These are phyloP conservation scores for Phymatocera aterrima DNA, from an alignment of 2,888 invertebrate genomes.

Conservation along the genomic window DNA sequence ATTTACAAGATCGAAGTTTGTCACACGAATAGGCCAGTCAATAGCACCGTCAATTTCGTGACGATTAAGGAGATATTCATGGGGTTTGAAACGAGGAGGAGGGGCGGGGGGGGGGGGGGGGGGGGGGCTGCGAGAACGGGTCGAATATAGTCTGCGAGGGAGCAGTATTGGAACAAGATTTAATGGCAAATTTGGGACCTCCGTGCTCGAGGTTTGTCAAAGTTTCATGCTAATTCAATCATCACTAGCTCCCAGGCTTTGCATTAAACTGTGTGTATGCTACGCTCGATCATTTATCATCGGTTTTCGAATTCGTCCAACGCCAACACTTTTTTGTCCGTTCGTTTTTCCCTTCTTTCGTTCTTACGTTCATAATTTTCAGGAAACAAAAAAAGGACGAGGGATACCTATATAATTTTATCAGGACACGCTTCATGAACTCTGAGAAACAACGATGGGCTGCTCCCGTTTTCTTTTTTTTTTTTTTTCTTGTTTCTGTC, in stretches of 20 bases:
- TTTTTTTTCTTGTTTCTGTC: neutral
- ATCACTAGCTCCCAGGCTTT: neutral
- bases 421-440: neutral
- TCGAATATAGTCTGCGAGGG: neutral
- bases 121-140: too few relatives aligned
- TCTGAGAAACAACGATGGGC: neutral
- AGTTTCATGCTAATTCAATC: neutral
- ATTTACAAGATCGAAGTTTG: neutral
- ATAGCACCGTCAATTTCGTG: constrained; percentile 29
- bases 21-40: neutral
- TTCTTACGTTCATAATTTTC: too few relatives aligned
- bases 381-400: too few relatives aligned
- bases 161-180: neutral
- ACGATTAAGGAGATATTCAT: constrained; percentile 2
- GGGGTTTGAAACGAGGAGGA: neutral
- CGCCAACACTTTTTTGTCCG: too few relatives aligned
- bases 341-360: too few relatives aligned
- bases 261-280: neutral
- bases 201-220: neutral
- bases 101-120: neutral
- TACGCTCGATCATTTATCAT: neutral
- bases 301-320: too few relatives aligned
- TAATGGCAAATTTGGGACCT: neutral
- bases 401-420: too few relatives aligned
- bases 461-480: too few relatives aligned